Base-by-base conservation (phyloP, 92 coral and sea anemone genomes). In the Virgularia gustaviana region DNA sequence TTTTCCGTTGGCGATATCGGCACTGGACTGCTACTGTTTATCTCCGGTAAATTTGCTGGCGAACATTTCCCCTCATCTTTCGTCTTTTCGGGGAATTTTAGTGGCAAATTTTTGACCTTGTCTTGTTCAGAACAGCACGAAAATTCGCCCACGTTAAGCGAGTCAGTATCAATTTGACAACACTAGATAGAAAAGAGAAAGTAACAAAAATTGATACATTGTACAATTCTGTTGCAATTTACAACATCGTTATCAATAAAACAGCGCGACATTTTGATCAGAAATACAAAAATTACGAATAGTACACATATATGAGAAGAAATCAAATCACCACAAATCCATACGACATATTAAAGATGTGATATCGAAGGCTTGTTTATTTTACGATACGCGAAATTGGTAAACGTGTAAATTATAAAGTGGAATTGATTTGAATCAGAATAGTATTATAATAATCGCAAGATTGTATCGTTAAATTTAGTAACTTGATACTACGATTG, bases 91-190 rank as follows among this genome's bases (percentile, higher is more conserved):
- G 22, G 15, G 29, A 24, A 22, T 60, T 27, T 27, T 8, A 15
- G 39, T 60, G 34, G 66, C 39, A 19, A 42, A 9, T 33, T 60
- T 6, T 9, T 34, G 22, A 10, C 19, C 62, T n/a, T 55, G 35
- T 12, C 6, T 16, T 60, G 43, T 60, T 10, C 11, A 51, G 60
- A 2, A 33, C 39, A 25, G 61, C 75, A 49, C 51, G 36, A 15
- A 35, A 47, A 49, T 31, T 68, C 61, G 30, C 36, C 42, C 10
- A 24, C 55, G 39, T 68, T 32, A 20, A 15, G 75, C 39, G 61
- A 68, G 31, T 47, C 30, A 68, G 51, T 49, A 68, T 68, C 75
- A 3, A 55, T 33, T 11, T 68, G 75, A 55, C 10, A 49, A 68
- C 75, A 68, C 75, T 68, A 68, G 61, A 49, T 23, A 37, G 15